phyloP scores from a whole-genome alignment of 2,797 vertebrate genomes.

The Mormyrops boulengeri region DNA sequence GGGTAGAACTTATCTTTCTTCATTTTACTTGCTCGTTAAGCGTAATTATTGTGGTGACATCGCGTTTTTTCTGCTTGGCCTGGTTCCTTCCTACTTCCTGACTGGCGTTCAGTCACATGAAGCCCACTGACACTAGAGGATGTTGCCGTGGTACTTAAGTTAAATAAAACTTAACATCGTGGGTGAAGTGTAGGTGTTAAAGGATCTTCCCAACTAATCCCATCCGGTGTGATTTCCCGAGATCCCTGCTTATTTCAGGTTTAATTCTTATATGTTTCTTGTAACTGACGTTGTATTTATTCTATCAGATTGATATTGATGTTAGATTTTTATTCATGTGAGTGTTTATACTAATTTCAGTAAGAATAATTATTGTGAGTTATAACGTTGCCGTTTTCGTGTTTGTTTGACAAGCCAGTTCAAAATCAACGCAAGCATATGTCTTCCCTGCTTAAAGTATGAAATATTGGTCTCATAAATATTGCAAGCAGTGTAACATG shows the following conservation, averaged over 20 bases:
- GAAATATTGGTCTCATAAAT: not conserved
- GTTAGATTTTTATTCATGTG: not conserved
- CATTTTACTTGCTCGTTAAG: not conserved
- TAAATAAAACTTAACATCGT: not conserved
- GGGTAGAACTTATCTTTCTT: not conserved
- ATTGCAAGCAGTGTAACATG: not conserved
- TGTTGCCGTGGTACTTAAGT: not conserved
- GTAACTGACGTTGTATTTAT: not conserved
- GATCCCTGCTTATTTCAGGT: not conserved
- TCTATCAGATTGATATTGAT: not conserved
- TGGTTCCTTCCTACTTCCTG: not conserved
- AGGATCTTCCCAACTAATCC: not conserved
- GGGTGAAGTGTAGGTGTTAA: not conserved
- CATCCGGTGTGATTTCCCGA: not conserved
- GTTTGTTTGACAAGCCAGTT: not conserved
- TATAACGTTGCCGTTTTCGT: not conserved
- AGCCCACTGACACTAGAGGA: not conserved
- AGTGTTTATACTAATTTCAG: not conserved
- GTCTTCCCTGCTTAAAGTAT: not conserved
- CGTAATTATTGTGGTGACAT: not conserved
- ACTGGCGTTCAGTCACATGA: not conserved
- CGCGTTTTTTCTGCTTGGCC: not conserved
- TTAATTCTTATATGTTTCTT: not conserved
- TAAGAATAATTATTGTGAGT: not conserved
- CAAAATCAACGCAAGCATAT: not conserved